Evolutionary conservation across 2,888 invertebrate genomes (phyloP).

Genomic region (Pristionchus exspectatus): DNA sequence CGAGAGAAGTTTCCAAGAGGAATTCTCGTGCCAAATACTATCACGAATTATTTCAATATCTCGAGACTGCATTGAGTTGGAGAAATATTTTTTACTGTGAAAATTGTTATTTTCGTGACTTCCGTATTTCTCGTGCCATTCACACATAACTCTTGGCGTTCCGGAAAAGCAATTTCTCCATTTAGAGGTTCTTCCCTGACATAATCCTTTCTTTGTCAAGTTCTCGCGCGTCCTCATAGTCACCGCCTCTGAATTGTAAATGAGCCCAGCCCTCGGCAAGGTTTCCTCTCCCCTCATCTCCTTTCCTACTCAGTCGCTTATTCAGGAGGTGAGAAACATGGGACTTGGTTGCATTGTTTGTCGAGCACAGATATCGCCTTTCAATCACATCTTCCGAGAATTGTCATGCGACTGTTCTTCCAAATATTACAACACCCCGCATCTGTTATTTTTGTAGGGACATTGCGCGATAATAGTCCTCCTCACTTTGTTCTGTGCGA

Average conservation of each 20-base stretch:
- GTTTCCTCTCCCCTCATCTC: not conserved
- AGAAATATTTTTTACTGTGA: not conserved
- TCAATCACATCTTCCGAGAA: not conserved
- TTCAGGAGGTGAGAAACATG: conserved; percentile 9
- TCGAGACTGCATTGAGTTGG: not conserved
- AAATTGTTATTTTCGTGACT: not conserved
- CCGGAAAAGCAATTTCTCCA: not conserved
- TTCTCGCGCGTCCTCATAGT: conserved; percentile 23
- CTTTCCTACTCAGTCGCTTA: conserved; percentile 11
- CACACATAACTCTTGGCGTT: not conserved
- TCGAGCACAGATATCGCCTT: conserved; percentile 14
- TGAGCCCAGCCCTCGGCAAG: conserved; percentile 32
- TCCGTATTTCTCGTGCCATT: not conserved
- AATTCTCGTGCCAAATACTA: no score
- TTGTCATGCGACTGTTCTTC: not conserved
- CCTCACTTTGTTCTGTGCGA: no score
- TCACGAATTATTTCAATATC: not conserved
- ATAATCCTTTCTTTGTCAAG: not conserved
- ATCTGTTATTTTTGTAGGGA: not conserved
- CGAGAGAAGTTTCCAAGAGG: not conserved
- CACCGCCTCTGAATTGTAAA: conserved; percentile 41
- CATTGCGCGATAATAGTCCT: not conserved
- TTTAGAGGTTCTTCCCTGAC: not conserved
- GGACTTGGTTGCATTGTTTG: not conserved
- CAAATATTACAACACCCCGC: not conserved